Evolutionary conservation across 2,797 vertebrate genomes (phyloP).

Genomic region (Bucorvus abyssinicus): DNA sequence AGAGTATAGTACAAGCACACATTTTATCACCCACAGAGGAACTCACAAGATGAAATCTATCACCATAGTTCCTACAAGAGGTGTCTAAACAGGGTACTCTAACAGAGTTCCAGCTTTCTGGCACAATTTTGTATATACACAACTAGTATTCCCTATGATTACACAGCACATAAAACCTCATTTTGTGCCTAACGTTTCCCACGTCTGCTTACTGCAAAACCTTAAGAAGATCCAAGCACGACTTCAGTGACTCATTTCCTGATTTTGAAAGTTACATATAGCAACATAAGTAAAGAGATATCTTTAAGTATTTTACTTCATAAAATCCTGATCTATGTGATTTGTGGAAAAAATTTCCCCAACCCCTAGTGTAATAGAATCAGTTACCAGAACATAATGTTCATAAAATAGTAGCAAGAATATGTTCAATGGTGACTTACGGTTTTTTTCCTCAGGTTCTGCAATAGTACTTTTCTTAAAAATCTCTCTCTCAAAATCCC

Average conservation of each 20-base stretch:
- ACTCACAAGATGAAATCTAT: background rate
- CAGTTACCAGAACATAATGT: background rate
- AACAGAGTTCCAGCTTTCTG: background rate
- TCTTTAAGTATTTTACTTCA: background rate
- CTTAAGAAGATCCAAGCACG: background rate
- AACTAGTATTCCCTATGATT: background rate
- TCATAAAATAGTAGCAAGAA: background rate
- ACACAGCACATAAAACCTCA: background rate
- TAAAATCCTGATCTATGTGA: background rate
- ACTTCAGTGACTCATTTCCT: background rate
- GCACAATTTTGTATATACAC: background rate
- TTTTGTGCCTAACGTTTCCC: background rate
- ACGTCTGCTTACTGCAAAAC: background rate
- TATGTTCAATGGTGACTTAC: rapidly evolving
- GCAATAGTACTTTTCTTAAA: background rate
- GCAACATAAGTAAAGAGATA: background rate
- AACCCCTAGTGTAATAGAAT: background rate
- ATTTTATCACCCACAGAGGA: background rate
- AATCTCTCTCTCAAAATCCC: background rate
- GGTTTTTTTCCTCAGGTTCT: background rate
- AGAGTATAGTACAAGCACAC: background rate
- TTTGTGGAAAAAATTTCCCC: background rate
- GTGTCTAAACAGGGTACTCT: background rate
- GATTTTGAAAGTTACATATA: background rate
- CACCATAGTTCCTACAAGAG: background rate